Percentiles rank a stretch among this genome's conserved stretches.
Evolutionary conservation across 2,797 vertebrate genomes (phyloP).

Genomic region (Psittacula derbiana): DNA sequence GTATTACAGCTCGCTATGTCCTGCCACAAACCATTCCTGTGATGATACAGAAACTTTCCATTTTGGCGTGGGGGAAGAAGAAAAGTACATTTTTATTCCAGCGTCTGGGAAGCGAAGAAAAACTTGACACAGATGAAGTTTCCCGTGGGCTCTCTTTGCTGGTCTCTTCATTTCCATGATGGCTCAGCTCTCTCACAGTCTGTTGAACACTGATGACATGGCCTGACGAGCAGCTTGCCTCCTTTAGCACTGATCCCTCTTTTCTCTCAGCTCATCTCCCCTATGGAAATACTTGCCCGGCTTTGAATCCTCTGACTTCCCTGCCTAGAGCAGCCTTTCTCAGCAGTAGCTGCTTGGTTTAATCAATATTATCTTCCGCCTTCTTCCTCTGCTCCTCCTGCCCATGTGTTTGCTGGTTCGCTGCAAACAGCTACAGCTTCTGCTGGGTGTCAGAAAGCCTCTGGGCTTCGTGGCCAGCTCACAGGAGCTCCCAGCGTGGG

Average conservation of each 20-base stretch:
- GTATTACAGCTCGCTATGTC: background rate
- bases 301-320: background rate
- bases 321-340: background rate
- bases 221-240: background rate
- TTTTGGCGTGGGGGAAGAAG: background rate
- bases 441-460: background rate
- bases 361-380: background rate
- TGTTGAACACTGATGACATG: background rate
- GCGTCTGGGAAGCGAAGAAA: background rate
- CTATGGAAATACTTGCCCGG: background rate
- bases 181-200: background rate
- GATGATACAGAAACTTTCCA: background rate
- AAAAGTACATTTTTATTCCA: background rate
- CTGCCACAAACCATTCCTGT: background rate
- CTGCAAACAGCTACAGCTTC: background rate
- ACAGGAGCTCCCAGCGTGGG: background rate
- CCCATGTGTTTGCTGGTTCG: background rate
- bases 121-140: background rate
- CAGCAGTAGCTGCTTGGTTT: background rate
- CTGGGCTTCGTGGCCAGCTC: background rate
- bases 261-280: background rate
- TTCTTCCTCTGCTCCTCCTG: background rate
- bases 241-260: background rate
- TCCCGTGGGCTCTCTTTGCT: background rate
- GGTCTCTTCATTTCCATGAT: background rate